A percentile compares a stretch with the other conserved stretches of the same genome.
These are phyloP conservation scores for Acanthisitta chloris DNA, from an alignment of 2,113 vertebrate species.

Conservation along the genomic window DNA sequence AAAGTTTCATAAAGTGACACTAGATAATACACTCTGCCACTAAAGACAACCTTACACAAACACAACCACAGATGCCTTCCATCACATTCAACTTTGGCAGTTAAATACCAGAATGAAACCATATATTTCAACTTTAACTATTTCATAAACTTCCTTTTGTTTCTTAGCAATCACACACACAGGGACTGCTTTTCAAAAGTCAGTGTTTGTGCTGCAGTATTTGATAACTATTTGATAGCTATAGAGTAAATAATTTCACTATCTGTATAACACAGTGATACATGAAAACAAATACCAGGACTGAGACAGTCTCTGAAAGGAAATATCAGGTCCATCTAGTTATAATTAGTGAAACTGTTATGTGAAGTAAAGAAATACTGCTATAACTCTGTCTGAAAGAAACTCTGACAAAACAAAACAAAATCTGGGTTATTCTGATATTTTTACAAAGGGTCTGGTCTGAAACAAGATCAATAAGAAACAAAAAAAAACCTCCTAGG, in stretches of 20 bases:
- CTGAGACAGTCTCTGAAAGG: background rate
- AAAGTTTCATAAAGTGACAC: conserved; percentile 68
- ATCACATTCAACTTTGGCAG: conserved; percentile 47
- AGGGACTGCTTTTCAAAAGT: background rate
- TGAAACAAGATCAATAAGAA: background rate
- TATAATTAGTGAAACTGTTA: background rate
- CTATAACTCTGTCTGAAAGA: background rate
- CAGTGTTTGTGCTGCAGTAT: conserved; percentile 7
- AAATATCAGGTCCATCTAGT: background rate
- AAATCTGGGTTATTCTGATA: background rate
- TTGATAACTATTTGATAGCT: background rate
- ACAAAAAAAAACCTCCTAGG: background rate
- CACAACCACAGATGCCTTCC: conserved; percentile 57
- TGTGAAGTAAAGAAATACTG: background rate
- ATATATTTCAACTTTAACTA: conserved; percentile 34
- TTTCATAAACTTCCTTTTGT: conserved; percentile 11
- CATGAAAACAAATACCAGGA: background rate
- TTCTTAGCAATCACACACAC: background rate
- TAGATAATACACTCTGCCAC: conserved; percentile 64
- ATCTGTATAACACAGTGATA: background rate
- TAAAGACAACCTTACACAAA: conserved; percentile 68
- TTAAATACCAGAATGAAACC: conserved; percentile 33
- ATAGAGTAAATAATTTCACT: background rate
- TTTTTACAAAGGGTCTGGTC: background rate
- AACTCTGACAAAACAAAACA: background rate